Base-by-base conservation (phyloP, 2,113 vertebrate species). In the Toxotes chatareus region DNA sequence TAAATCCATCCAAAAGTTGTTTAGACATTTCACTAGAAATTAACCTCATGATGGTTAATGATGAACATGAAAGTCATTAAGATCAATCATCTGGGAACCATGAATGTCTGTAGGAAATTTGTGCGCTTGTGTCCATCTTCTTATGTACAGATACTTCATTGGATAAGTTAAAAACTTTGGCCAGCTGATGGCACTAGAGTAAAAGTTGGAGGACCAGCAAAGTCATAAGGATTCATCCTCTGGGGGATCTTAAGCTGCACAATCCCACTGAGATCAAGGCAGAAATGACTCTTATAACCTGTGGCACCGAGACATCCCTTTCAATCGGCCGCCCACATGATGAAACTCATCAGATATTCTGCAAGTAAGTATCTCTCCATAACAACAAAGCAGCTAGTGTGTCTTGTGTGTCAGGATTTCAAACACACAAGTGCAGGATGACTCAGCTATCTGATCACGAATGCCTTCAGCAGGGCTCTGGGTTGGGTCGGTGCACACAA, bases 381-480 rank as follows among this genome's bases (percentile, higher is more conserved):
- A 32, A 36, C 56, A 13, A 12, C 14, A 77, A 1, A 65, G 4
- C 53, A 61, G 53, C 66, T 8, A 27, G 38, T 61, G n/a, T 27
- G 27, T 27, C 27, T 27, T 70, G 61, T 59, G 59, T 62, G 67
- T 83, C 66, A 77, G 62, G 32, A 63, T 68, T 32, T 65, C 23
- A 64, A 42, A 55, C 44, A 67, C 80, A 83, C 59, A 80, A 80
- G 70, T 31, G 32, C 73, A 47, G 82, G 83, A 86, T 89, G 86
- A 91, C 86, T 93, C 87, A 87, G 80, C 80, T 72, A 56, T 83
- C 72, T 85, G 65, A 76, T 84, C 73, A 56, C 17, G 38, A 81
- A 79, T 3, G 47, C 76, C 59, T 70, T 75, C n/a, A 31, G 74
- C 68, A 38, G 19, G 62, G 62, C 64, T 61, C 34, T 47, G 75